Evolutionary conservation across 2,888 invertebrate genomes (phyloP), one percentile per base, ranked within the genome.

Genomic region (Synanthedon myopaeformis): DNA sequence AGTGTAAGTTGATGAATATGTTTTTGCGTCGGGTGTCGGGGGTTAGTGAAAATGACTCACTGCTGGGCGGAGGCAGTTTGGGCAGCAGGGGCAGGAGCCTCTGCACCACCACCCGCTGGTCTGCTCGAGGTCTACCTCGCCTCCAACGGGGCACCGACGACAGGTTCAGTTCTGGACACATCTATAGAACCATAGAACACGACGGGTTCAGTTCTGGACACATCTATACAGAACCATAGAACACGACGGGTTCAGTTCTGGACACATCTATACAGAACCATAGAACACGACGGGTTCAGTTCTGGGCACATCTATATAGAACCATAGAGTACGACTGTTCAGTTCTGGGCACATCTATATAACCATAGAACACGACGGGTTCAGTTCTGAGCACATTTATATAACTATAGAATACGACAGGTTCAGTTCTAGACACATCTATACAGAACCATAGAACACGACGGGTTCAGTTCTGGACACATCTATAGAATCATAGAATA

Each of bases 71-170:
- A 70, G 89, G 67, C 74, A 89, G 71, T 67, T 89, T 71, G 57
- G 93, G 92, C 63, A 93, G 87, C 49, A 93, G 73, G 14, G 93
- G 92, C 62, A 94, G 80, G 66, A 93, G 89, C 5, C 95, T 83
- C 76, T 94, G 94, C 17, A 95, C 93, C 1, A 95, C 91, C 4
- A 94, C 91, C 0, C 74, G 68, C 55, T 70, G 71, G 0, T 70
- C 57, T 35, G 59, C 56, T 2, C 82, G 77, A 54, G 77, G 73
- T n/a, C 81, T 65, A 0, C 80, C 83, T 45, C 83, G 82, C 0
- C 79, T 67, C 67, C 70, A 74, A 42, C 76, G 78, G 4, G 82
- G 87, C 35, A 80, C 49, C 0, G 71, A 79, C 2, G 68, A 72
- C 57, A 84, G 61, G 56, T 59, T 69, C 62, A 79, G 52, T 0